Evolutionary conservation across 2,797 vertebrate genomes (phyloP).

Genomic region (Clarias fuscus): DNA sequence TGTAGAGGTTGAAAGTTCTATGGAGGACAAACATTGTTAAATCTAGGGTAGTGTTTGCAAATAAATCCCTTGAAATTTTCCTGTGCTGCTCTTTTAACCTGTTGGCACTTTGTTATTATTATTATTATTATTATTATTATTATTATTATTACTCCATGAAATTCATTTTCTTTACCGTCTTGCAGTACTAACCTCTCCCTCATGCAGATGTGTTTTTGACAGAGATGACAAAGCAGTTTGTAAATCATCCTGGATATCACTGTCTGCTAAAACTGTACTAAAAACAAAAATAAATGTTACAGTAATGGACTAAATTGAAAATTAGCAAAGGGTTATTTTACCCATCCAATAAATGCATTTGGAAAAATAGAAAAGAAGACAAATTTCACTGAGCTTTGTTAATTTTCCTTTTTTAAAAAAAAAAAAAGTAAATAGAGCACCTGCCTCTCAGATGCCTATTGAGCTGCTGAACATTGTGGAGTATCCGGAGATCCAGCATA

Average conservation of each 20-base stretch:
- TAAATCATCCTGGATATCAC: background rate
- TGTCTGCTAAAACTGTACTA: background rate
- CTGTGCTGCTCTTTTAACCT: background rate
- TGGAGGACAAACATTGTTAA: background rate
- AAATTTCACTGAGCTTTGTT: background rate
- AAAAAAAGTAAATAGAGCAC: slow-evolving; percentile 52
- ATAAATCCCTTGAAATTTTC: background rate
- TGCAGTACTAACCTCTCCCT: background rate
- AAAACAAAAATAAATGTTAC: background rate
- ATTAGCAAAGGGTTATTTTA: background rate
- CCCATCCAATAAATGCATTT: background rate
- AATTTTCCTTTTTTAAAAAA: background rate
- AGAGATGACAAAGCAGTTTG: background rate
- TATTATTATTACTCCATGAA: background rate
- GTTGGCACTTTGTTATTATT: background rate
- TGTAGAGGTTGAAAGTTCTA: background rate
- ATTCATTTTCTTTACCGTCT: background rate
- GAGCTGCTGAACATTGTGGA: slow-evolving; percentile 40
- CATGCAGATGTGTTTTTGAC: background rate
- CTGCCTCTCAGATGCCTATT: slow-evolving; percentile 48
- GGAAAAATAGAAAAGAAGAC: slow-evolving; percentile 8
- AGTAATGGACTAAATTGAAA: background rate
- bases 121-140: background rate
- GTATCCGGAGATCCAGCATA: slow-evolving; percentile 48
- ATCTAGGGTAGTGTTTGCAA: background rate